Conservation (phyloP, 2,113 vertebrate species). For the Dromiciops gliroides region DNA sequence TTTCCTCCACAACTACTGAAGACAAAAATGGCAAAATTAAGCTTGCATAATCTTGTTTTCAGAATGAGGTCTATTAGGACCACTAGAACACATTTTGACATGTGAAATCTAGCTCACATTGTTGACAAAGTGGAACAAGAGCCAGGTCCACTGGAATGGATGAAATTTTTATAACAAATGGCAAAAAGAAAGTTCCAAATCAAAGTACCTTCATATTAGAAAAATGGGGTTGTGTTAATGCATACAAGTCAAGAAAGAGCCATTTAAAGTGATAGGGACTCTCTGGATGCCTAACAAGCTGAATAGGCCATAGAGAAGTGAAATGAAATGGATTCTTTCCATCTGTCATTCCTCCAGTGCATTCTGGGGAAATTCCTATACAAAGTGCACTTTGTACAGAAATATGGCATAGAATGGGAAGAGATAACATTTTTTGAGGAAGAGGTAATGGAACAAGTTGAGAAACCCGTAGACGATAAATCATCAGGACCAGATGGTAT, state of each 20-base stretch:
- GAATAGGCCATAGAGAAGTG: background rate
- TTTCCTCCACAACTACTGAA: background rate
- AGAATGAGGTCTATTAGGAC: background rate
- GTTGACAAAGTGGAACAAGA: background rate
- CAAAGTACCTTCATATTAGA: slow-evolving; percentile 27
- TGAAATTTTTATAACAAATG: background rate
- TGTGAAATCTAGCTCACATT: slow-evolving; percentile 20
- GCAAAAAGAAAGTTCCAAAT: slow-evolving; percentile 29
- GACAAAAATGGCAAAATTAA: slow-evolving; percentile 28
- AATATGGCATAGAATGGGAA: background rate
- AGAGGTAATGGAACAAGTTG: background rate
- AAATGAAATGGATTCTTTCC: background rate
- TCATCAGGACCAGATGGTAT: background rate
- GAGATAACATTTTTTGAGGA: background rate
- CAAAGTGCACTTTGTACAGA: background rate
- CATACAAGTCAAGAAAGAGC: background rate
- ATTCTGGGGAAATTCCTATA: background rate
- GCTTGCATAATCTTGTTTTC: slow-evolving; percentile 7
- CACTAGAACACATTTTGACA: slow-evolving; percentile 14
- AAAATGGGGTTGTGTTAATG: slow-evolving; percentile 20
- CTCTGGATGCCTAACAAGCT: background rate
- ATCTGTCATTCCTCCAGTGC: background rate
- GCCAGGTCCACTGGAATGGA: background rate
- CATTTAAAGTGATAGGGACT: background rate
- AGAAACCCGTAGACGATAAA: background rate